phyloP scores from a whole-genome alignment of 2,888 invertebrate genomes.

The Caenorhabditis afra region DNA sequence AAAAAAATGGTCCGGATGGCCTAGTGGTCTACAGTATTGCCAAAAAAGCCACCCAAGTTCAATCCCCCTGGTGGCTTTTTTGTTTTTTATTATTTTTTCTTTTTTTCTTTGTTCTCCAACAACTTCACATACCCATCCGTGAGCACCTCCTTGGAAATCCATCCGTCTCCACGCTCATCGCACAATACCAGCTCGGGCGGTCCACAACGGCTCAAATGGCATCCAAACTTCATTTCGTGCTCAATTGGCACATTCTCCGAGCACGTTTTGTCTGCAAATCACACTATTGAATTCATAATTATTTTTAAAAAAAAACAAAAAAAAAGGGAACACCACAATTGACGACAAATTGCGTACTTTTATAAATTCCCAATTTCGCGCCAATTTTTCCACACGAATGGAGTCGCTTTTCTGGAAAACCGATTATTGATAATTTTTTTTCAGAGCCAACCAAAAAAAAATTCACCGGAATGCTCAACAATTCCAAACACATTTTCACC shows the following conservation, averaged over 20 bases:
- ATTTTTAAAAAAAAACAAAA: neutral
- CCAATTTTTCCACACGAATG: neutral
- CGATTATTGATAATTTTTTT: no score
- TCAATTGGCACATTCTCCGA: neutral
- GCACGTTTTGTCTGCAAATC: slow-evolving; percentile 15
- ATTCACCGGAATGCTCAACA: no score
- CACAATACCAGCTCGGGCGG: slow-evolving; percentile 5
- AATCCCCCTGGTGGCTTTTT: no score
- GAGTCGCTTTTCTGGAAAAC: neutral
- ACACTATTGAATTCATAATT: no score
- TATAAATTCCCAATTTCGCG: neutral
- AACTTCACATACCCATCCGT: neutral
- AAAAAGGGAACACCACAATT: no score
- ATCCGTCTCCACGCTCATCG: neutral
- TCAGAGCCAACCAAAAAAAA: no score
- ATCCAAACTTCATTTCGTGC: slow-evolving; percentile 11
- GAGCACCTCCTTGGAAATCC: slow-evolving; percentile 18
- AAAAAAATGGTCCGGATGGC: no score
- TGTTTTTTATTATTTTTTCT: no score
- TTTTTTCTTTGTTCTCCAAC: no score
- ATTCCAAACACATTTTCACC: no score
- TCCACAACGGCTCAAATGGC: slow-evolving; percentile 26
- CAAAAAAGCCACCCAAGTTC: no score
- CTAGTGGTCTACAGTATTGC: no score
- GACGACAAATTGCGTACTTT: slow-evolving; percentile 12